Base-by-base conservation (phyloP, 2,113 vertebrate species). In the Aramus guarauna region DNA sequence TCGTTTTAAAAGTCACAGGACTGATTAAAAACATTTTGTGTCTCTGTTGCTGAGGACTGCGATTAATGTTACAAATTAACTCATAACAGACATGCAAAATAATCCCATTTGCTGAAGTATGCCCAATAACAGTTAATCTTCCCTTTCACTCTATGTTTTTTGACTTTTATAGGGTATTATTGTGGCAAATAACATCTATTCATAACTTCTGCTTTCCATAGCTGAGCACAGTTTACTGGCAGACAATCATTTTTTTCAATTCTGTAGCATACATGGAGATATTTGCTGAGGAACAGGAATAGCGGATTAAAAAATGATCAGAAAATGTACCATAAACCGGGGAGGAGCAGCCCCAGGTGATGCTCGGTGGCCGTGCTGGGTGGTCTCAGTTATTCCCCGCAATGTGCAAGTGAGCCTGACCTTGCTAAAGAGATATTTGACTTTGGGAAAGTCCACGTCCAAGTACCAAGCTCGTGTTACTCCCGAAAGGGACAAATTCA, bases 111-210 rank as follows among this genome's bases (percentile, higher is more conserved):
- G 80, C 86, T 68, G 76, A 96, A 91, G 74, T 72, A 56, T 43
- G 73, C 90, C 79, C 67, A 80, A 58, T 80, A 94, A 94, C 20
- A 90, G 85, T 84, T 95, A 91, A 96, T 96, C 96, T 97, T 93
- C 82, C 83, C 83, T 75, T 95, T 81, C 50, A 52, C 27, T 58
- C 76, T 75, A 66, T 3, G n/a, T 24, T 27, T 78, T 95, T 94
- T 82, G 30, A 94, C 76, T 95, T 97, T 92, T 82, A 86, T 86
- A 75, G 71, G 53, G 68, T 81, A 84, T 94, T 95, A 92, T 73
- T 91, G 43, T 34, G n/a, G 94, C 48, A 96, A 96, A 80, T 62
- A 85, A 78, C 83, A 85, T 69, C 81, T 94, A 67, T 48, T 80
- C 79, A 72, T 87, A 95, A 96, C 48, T 87, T 76, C n/a, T 66